phyloP scores from a whole-genome alignment of 2,113 vertebrate species.

The Salminus brasiliensis region DNA sequence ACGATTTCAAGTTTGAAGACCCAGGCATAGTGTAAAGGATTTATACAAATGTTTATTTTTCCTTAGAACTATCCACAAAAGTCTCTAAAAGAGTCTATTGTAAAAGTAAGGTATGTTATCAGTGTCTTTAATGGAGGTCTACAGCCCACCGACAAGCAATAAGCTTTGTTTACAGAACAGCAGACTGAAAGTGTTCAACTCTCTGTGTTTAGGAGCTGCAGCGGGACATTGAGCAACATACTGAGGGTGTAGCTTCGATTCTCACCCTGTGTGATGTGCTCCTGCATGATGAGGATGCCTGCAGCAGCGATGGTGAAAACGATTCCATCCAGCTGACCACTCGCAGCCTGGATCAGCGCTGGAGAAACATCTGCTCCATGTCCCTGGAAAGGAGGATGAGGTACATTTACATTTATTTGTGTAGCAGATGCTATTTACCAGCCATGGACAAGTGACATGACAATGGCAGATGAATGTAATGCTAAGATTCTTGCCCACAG shows the following conservation, averaged over 20 bases:
- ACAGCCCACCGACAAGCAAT: too few species aligned
- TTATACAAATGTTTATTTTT: too few species aligned
- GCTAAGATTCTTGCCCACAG: background rate
- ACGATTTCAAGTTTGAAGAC: too few species aligned
- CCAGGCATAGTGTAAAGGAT: too few species aligned
- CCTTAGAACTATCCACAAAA: too few species aligned
- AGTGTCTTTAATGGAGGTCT: too few species aligned
- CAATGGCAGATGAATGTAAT: background rate
- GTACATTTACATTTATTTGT: constrained; percentile 70
- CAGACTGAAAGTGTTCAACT: background rate
- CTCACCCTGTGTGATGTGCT: constrained; percentile 88
- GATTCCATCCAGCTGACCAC: constrained; percentile 91
- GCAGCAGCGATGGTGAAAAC: constrained; percentile 81
- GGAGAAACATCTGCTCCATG: constrained; percentile 93
- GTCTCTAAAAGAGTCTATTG: too few species aligned
- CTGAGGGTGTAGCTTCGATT: constrained; percentile 84
- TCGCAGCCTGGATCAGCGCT: constrained; percentile 89
- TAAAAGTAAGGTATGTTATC: too few species aligned
- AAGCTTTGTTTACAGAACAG: too few species aligned
- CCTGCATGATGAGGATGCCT: constrained; percentile 85
- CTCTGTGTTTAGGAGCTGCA: constrained; percentile 85
- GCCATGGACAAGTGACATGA: too few species aligned
- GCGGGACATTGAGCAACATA: constrained; percentile 91
- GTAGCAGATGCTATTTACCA: too few species aligned
- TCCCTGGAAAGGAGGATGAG: constrained; percentile 90